A percentile compares a stretch with the other conserved stretches of the same genome.
Conservation (phyloP, 2,113 vertebrate genomes). For the Eptesicus fuscus region DNA sequence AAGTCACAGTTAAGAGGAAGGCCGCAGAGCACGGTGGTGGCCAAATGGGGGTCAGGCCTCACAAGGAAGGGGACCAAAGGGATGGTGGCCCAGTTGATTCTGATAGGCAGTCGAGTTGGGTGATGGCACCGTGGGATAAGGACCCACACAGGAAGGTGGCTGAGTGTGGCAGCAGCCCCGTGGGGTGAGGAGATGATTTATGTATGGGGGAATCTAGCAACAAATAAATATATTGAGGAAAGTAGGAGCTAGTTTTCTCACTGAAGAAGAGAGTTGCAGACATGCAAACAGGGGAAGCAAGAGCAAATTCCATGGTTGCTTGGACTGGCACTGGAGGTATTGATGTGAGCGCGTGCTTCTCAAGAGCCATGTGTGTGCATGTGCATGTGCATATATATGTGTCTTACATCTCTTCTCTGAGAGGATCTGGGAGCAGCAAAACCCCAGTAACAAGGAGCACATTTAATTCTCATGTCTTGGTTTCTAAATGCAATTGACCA, state of each 20-base stretch:
- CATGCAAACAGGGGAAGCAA: neutral
- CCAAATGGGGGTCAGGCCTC: neutral
- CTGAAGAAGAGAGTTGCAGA: neutral
- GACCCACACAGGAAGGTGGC: neutral
- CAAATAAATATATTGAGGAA: neutral
- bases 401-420: neutral
- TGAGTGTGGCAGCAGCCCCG: neutral
- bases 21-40: neutral
- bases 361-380: neutral
- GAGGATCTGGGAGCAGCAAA: neutral
- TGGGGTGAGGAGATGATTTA: no score
- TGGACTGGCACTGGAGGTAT: neutral
- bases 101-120: neutral
- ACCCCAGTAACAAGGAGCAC: neutral
- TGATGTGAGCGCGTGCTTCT: neutral
- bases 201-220: no score
- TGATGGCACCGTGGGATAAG: neutral
- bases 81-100: neutral
- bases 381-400: fast-evolving
- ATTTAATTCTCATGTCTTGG: neutral
- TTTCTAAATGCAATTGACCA: neutral
- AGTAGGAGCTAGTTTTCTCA: neutral
- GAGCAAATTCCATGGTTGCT: neutral
- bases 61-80: neutral
- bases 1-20: neutral